phyloP scores from a whole-genome alignment of 2,888 invertebrate species.

The Papilio protenor region DNA sequence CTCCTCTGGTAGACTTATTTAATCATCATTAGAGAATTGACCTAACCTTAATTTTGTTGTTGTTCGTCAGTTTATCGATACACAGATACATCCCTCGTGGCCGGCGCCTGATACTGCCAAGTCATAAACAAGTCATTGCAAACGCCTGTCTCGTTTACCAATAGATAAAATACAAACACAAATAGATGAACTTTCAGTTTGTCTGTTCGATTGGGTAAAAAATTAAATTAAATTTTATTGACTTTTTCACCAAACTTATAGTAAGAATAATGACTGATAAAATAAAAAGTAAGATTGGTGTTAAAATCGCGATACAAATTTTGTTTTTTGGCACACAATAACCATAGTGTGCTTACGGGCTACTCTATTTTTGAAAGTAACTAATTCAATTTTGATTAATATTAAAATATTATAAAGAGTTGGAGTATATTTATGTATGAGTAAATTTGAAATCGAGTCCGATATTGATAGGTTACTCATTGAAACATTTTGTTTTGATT shows the following conservation, averaged over 20 bases:
- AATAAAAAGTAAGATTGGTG: neutral
- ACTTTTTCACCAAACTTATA: neutral
- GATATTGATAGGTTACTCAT: conserved; percentile 36
- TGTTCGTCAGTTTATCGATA: conserved; percentile 59
- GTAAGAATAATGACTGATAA: neutral
- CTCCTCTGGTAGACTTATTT: conserved; percentile 46
- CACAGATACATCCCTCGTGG: conserved; percentile 57
- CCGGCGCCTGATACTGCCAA: conserved; percentile 56
- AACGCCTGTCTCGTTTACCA: conserved; percentile 42
- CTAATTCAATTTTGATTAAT: neutral
- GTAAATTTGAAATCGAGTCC: conserved; percentile 32
- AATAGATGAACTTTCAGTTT: neutral
- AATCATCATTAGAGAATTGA: conserved; percentile 60
- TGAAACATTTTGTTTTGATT: conserved; percentile 46
- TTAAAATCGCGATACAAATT: neutral
- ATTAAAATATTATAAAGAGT: neutral
- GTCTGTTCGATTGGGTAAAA: neutral
- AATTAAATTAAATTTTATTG: neutral
- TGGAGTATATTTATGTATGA: conserved; percentile 1
- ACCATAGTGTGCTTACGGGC: neutral
- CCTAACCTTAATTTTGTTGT: conserved; percentile 68
- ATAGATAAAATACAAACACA: conserved; percentile 12
- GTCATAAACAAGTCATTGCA: conserved; percentile 57
- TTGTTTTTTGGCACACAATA: too few species aligned
- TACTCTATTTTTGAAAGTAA: neutral